These are phyloP conservation scores for Xyliphius kryptos DNA, from an alignment of 2,113 vertebrate genomes.

Conservation along the genomic window DNA sequence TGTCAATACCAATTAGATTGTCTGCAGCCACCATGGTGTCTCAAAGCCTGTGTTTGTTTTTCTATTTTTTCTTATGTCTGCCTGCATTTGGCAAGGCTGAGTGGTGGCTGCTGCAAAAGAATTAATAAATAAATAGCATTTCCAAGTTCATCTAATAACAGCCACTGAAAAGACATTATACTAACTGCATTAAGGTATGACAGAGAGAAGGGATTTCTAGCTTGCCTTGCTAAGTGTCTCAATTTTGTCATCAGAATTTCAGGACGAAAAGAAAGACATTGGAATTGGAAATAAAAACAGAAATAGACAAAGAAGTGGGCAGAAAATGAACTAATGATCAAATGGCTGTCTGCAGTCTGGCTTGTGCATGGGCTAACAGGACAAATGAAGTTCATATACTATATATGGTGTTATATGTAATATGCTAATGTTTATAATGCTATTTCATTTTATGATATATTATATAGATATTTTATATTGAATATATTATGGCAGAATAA, in stretches of 20 bases:
- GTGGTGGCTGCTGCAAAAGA: slow-evolving; percentile 59
- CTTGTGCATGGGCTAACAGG: no score
- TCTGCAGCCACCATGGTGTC: slow-evolving; percentile 66
- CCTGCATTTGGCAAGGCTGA: slow-evolving; percentile 51
- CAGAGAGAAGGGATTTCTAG: slow-evolving; percentile 47
- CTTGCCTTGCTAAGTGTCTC: no score
- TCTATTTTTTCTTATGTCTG: no score
- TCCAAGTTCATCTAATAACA: slow-evolving; percentile 71
- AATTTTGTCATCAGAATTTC: no score
- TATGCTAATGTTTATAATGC: no score
- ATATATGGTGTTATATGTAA: no score
- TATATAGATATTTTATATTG: slow-evolving; percentile 7
- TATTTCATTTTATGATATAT: no score
- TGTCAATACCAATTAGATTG: slow-evolving; percentile 79
- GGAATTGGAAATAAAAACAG: slow-evolving; percentile 39
- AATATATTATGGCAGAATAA: slow-evolving; percentile 56
- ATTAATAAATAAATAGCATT: slow-evolving; percentile 53
- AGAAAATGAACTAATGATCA: slow-evolving; percentile 69
- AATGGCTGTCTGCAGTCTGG: no score
- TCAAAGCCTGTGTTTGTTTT: slow-evolving; percentile 39
- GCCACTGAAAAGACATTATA: slow-evolving; percentile 65
- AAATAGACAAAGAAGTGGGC: slow-evolving; percentile 58
- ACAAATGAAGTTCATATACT: no score
- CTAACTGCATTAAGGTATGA: slow-evolving; percentile 66
- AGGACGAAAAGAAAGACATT: slow-evolving; percentile 58